Percentiles rank a stretch among this genome's conserved stretches.
phyloP scores from a whole-genome alignment of 2,113 vertebrate species.

The Poicephalus gulielmi region DNA sequence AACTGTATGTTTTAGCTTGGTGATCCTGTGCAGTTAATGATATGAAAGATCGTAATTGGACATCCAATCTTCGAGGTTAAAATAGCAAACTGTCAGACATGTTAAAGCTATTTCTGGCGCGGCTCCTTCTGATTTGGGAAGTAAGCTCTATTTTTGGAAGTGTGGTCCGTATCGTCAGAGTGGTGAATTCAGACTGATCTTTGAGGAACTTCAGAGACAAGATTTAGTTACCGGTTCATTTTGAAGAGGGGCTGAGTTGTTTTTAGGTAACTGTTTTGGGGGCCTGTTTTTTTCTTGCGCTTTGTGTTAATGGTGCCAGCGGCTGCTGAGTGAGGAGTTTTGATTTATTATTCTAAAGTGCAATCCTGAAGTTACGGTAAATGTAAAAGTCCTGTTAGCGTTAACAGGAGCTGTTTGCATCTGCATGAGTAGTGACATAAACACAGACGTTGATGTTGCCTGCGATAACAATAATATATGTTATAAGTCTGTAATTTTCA shows the following conservation, averaged over 20 bases:
- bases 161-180: neutral
- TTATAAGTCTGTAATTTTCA: neutral
- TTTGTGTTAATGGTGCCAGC: neutral
- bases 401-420: neutral
- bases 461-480: neutral
- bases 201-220: neutral
- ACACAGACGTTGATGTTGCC: neutral
- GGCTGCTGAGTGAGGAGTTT: neutral
- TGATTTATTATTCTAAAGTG: neutral
- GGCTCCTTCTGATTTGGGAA: constrained; percentile 57
- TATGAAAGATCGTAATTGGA: neutral
- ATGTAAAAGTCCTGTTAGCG: neutral
- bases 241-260: neutral
- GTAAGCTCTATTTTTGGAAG: constrained; percentile 12
- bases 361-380: constrained; percentile 1
- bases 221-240: neutral
- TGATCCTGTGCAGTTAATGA: neutral
- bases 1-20: neutral
- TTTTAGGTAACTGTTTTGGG: neutral
- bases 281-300: neutral
- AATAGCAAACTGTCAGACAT: constrained; percentile 2
- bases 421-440: constrained; percentile 3
- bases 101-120: neutral
- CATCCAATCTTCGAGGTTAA: neutral
- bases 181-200: neutral